phyloP scores from a whole-genome alignment of 1,140 invertebrate genomes.

The Lethrus apterus region DNA sequence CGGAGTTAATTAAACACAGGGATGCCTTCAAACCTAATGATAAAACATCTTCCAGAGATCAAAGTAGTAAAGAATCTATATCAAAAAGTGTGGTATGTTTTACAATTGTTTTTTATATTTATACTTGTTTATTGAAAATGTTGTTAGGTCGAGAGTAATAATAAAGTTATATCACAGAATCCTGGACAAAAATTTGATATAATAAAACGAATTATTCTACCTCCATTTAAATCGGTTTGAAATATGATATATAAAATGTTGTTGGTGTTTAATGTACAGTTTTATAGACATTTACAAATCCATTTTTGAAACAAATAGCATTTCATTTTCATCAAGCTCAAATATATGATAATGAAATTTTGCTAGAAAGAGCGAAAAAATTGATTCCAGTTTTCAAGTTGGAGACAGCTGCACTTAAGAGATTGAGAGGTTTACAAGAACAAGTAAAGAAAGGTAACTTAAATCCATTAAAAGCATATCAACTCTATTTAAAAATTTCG shows the following conservation, averaged over 20 bases:
- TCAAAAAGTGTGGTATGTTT: too few species aligned
- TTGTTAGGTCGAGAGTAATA: too few species aligned
- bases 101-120: too few species aligned
- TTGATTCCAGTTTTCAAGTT: constrained; percentile 55
- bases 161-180: too few species aligned
- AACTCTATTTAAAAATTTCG: constrained; percentile 17
- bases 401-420: constrained; percentile 52
- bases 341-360: constrained; percentile 54
- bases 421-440: constrained; percentile 54
- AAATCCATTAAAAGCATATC: constrained; percentile 4
- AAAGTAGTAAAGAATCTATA: too few species aligned
- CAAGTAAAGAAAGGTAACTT: constrained; percentile 45
- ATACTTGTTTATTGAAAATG: too few species aligned
- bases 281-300: constrained; percentile 36
- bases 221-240: too few species aligned
- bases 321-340: constrained; percentile 50
- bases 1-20: constrained; percentile 7
- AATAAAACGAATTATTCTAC: too few species aligned
- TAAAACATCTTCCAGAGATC: too few species aligned
- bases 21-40: too few species aligned
- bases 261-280: neutral
- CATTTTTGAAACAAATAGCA: constrained; percentile 49
- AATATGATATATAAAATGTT: neutral
- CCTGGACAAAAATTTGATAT: too few species aligned
- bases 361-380: constrained; percentile 50